phyloP scores from a whole-genome alignment of 2,797 vertebrate genomes.

The Microctenopoma steveboyesi region DNA sequence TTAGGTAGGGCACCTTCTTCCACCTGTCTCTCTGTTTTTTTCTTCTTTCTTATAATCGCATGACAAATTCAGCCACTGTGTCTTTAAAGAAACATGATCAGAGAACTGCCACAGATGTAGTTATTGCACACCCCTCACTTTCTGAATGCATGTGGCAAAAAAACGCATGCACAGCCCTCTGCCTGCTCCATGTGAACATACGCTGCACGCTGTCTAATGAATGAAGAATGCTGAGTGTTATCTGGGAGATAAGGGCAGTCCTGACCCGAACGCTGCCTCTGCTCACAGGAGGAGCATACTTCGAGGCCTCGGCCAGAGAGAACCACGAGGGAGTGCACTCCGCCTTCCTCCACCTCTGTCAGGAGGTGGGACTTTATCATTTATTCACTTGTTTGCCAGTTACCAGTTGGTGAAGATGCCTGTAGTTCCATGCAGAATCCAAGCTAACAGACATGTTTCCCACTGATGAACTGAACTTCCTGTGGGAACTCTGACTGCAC shows the following conservation, averaged over 20 bases:
- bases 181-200: constrained; percentile 6
- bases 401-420: background rate
- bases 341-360: constrained; percentile 91
- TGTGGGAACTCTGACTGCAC: constrained; percentile 15
- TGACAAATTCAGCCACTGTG: background rate
- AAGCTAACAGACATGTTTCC: background rate
- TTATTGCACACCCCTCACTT: background rate
- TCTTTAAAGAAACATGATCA: background rate
- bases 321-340: constrained; percentile 88
- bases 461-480: background rate
- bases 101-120: background rate
- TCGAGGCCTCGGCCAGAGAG: constrained; percentile 92
- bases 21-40: background rate
- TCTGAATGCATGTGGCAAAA: background rate
- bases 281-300: constrained; percentile 81
- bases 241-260: constrained; percentile 34
- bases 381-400: background rate
- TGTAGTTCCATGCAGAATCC: background rate
- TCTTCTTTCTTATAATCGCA: background rate
- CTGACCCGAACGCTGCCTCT: constrained; percentile 35
- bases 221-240: constrained; percentile 46
- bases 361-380: constrained; percentile 78
- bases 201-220: constrained; percentile 31
- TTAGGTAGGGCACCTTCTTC: constrained; percentile 71
- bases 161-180: no score